A percentile compares a stretch with the other conserved stretches of the same genome.
Evolutionary conservation across 2,888 invertebrate genomes (phyloP).

Genomic region (Calephelis perditalis): DNA sequence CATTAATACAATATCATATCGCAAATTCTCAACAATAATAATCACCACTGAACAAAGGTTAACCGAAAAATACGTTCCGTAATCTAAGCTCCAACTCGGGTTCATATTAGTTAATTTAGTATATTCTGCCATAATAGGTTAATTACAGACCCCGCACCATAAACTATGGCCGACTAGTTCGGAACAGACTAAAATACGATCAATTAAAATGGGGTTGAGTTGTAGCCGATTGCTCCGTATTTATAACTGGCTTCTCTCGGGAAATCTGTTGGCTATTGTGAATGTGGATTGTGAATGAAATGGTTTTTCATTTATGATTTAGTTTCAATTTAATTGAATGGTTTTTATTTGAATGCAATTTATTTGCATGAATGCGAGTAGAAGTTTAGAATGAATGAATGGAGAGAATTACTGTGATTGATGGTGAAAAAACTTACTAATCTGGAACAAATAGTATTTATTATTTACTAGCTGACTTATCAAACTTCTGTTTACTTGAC

Average conservation of each 20-base stretch:
- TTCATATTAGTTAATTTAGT: neutral
- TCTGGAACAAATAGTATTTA: too few relatives aligned
- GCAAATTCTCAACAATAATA: constrained; percentile 8
- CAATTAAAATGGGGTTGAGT: constrained; percentile 40
- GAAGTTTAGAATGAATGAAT: too few relatives aligned
- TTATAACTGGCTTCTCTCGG: constrained; percentile 30
- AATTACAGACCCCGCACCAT: neutral
- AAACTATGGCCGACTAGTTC: constrained; percentile 32
- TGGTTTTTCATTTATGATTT: constrained; percentile 13
- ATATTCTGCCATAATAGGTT: constrained; percentile 1
- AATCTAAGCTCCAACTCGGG: neutral
- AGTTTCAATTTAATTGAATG: constrained; percentile 2
- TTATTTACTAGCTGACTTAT: too few relatives aligned
- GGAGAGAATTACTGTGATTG: too few relatives aligned
- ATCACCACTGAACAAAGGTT: neutral
- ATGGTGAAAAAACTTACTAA: too few relatives aligned
- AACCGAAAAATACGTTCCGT: neutral
- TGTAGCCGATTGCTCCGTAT: constrained; percentile 28
- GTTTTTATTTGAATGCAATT: neutral
- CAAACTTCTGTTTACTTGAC: too few relatives aligned
- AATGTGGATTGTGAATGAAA: neutral
- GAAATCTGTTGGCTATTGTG: constrained; percentile 29
- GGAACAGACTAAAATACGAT: constrained; percentile 46
- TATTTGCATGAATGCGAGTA: too few relatives aligned
- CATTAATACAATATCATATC: too few relatives aligned